phyloP scores from a whole-genome alignment of 1,140 invertebrate species.

The Hylaeus anthracinus region DNA sequence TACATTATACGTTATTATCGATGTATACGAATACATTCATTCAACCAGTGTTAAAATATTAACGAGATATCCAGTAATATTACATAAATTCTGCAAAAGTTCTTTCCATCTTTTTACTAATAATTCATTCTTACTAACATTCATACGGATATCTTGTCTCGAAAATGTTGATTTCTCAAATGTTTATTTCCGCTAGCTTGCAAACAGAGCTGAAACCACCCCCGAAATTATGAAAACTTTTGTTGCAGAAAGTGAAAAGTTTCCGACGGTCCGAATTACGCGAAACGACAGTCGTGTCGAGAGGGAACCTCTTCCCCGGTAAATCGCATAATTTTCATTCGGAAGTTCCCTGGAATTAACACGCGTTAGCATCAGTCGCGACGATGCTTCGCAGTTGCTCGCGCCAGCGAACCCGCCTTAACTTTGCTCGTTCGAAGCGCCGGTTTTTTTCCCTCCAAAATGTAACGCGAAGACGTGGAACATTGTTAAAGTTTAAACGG shows the following conservation, averaged over 20 bases:
- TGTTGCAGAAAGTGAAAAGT: background rate
- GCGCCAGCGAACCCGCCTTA: background rate
- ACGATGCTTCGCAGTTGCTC: background rate
- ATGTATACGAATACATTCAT: too few species aligned
- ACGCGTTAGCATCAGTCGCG: background rate
- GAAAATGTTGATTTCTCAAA: too few species aligned
- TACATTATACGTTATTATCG: too few species aligned
- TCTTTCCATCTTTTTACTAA: too few species aligned
- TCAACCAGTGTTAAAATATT: too few species aligned
- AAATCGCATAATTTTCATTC: conserved; percentile 19
- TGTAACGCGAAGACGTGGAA: background rate
- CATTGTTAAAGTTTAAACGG: conserved; percentile 35
- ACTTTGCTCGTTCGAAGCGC: conserved; percentile 1
- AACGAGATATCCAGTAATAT: too few species aligned
- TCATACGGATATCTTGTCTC: too few species aligned
- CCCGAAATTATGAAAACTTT: too few species aligned
- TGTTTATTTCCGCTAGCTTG: too few species aligned
- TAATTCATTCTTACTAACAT: too few species aligned
- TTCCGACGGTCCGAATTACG: background rate
- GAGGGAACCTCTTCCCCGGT: background rate
- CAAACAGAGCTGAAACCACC: too few species aligned
- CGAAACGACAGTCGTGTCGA: background rate
- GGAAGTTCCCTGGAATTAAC: conserved; percentile 13
- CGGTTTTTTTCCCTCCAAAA: conserved; percentile 23
- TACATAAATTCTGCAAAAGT: too few species aligned